These are phyloP conservation scores for Drosophila varians DNA, from an alignment of 1,140 invertebrate genomes.

Conservation along the genomic window DNA sequence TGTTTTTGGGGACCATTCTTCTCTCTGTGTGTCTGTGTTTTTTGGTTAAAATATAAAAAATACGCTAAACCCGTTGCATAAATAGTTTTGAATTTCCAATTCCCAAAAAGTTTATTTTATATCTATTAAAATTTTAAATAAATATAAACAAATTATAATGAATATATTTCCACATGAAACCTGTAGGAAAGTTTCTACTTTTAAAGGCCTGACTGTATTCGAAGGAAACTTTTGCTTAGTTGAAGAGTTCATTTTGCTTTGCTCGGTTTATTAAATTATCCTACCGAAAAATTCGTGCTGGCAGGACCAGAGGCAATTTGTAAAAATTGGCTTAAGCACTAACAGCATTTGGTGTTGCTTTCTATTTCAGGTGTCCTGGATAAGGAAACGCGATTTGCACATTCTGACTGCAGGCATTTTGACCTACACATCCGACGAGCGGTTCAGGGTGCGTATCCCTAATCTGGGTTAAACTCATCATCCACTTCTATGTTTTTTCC, in stretches of 20 bases:
- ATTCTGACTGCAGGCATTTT: constrained; percentile 90
- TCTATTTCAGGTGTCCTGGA: constrained; percentile 88
- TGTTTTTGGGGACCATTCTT: constrained; percentile 8
- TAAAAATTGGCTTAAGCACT: constrained; percentile 72
- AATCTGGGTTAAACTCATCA: constrained; percentile 39
- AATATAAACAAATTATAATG: background rate
- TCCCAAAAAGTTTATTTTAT: no score
- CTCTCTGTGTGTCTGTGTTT: background rate
- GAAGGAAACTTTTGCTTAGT: background rate
- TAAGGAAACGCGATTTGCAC: constrained; percentile 89
- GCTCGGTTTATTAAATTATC: constrained; percentile 76
- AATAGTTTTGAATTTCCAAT: no score
- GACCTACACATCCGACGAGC: constrained; percentile 91
- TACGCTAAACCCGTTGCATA: no score
- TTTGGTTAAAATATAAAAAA: background rate
- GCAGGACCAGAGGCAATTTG: constrained; percentile 64
- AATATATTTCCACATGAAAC: no score
- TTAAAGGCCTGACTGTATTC: constrained; percentile 5
- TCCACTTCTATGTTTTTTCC: background rate
- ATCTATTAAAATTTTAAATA: no score
- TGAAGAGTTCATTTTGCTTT: constrained; percentile 60
- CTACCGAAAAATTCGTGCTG: constrained; percentile 21
- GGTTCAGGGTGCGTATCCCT: constrained; percentile 86
- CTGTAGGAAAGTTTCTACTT: background rate
- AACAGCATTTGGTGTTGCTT: constrained; percentile 50